Base-by-base conservation (phyloP, 2,888 invertebrate genomes). In the Euplagia quadripunctaria region DNA sequence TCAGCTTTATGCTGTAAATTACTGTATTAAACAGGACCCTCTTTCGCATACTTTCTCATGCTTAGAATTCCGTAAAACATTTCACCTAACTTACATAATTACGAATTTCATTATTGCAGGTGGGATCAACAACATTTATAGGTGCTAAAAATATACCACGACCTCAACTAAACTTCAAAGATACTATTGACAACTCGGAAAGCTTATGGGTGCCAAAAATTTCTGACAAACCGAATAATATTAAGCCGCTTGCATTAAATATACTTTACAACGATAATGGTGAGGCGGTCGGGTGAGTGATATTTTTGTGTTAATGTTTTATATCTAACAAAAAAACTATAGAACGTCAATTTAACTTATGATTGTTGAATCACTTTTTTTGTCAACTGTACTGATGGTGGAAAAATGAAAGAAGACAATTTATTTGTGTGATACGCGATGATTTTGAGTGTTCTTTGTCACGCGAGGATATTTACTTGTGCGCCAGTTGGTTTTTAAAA, bases 91-190 rank as follows among this genome's bases (percentile, higher is more conserved):
- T 58, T 58, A 16, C 11, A 20, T 43, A 46, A 58, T 52, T n/a
- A 17, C 52, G 0, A 43, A 68, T 31, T 68, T 61, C 1, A 8
- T 20, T 69, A 71, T 85, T 85, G 9, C 82, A 94, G 93, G 81
- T 91, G 73, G 92, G 92, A 11, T 85, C 96, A 4, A 91, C 97
- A 49, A 96, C 96, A 74, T 92, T 98, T 16, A 93, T 98, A 64
- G 97, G 97, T 0, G 97, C 97, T 0, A 97, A 97, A 89, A 97
- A 98, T 90, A 96, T 98, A 75, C 96, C 97, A 41, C 96, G 98
- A 71, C 99, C 99, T 0, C 99, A 99, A 91, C 92, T 98, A 31
- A 96, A 96, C 80, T 99, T 99, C 88, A 97, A 97, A 87, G 98
- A 98, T 81, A 97, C 97, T 81, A 97, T 99, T 51, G 98, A 99